A percentile compares a stretch with the other conserved stretches of the same genome.
phyloP scores from a whole-genome alignment of 2,797 vertebrate species.

The Nannoperca obscura region DNA sequence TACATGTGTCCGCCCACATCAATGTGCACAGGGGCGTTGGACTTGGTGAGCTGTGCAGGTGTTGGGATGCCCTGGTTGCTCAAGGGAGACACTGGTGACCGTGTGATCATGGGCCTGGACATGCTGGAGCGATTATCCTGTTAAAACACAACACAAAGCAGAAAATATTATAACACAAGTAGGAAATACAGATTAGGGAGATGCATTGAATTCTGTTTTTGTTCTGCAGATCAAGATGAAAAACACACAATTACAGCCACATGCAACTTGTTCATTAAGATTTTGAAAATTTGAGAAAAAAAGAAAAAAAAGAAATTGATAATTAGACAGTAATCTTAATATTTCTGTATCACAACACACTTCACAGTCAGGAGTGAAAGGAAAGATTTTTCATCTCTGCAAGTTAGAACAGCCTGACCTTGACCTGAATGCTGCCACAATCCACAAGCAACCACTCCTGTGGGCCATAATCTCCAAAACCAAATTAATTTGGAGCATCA shows the following conservation, averaged over 20 bases:
- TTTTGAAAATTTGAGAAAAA: not conserved
- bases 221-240: not conserved
- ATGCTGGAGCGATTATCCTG: constrained; percentile 98
- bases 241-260: not conserved
- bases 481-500: constrained; percentile 83
- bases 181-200: not conserved
- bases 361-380: constrained; percentile 35
- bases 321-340: not conserved
- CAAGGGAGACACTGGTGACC: constrained; percentile 97
- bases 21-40: constrained; percentile 98
- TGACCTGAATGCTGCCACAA: constrained; percentile 84
- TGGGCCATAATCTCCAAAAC: constrained; percentile 81
- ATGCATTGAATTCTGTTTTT: not conserved
- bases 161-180: constrained; percentile 2
- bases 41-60: constrained; percentile 97
- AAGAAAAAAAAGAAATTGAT: not conserved
- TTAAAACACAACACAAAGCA: constrained; percentile 22
- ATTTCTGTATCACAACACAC: constrained; percentile 18
- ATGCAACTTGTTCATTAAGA: not conserved
- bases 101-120: constrained; percentile 98
- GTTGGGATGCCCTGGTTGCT: constrained; percentile 99
- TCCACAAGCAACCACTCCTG: constrained; percentile 76
- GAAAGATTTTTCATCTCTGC: constrained; percentile 43
- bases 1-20: constrained; percentile 99
- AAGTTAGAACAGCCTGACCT: constrained; percentile 80